Evolutionary conservation across 2,888 invertebrate species (phyloP), one percentile per base, ranked within the genome.

Genomic region (Epinotia demarniana): DNA sequence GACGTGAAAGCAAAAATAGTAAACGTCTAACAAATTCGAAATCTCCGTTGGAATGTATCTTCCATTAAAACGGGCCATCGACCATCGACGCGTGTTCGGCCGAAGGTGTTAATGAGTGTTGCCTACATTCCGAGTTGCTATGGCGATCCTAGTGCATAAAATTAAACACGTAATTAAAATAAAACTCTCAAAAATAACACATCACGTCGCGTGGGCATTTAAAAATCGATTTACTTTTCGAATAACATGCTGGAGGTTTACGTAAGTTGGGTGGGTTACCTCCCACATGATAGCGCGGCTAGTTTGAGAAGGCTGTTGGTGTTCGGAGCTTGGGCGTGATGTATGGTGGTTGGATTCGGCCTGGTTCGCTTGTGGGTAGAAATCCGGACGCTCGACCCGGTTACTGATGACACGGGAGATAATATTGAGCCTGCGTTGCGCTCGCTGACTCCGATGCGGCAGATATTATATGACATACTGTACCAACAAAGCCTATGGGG

Each of bases 311-410:
- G 87, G 83, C 84, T 79, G 79, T 80, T 79, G 79, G 79, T 80
- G 80, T 81, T 81, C 76, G 80, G 75, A 80, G 81, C 78, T 77
- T 77, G 81, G 76, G 80, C 80, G 85, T 86, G 84, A 85, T 85
- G 83, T 87, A 86, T 83, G 80, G 78, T 80, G 79, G 83, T 86
- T 84, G 80, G 82, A 85, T 87, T 86, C 82, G 83, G 84, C 81
- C 77, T 83, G 81, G 81, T 85, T 82, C 76, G 76, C 85, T 83
- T 87, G 88, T 84, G 88, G 89, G 86, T 84, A 83, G 81, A 83
- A 84, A 84, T 83, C 84, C 81, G 81, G 83, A 89, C 92, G 92
- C 90, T 89, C 92, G 92, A 91, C 92, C 92, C 84, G 92, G 87
- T 87, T 91, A 77, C 79, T 82, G 92, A 92, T 92, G 89, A 88